phyloP scores from a whole-genome alignment of 2,888 invertebrate genomes.

The Apocheima hispidaria region DNA sequence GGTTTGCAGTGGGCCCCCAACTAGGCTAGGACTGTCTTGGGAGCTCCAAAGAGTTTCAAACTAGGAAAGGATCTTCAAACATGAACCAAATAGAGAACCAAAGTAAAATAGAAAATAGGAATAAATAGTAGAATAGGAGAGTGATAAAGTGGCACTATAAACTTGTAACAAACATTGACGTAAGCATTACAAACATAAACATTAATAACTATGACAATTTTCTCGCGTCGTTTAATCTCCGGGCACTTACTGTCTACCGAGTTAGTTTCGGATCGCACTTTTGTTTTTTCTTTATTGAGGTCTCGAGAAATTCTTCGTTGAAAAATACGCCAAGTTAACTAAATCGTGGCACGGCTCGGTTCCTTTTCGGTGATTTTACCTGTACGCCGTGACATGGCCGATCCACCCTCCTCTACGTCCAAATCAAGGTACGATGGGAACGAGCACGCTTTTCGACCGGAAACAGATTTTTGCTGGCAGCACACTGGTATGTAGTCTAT shows the following conservation, averaged over 20 bases:
- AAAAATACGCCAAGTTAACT: constrained; percentile 45
- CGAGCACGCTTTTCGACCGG: constrained; percentile 5
- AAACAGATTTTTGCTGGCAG: constrained; percentile 13
- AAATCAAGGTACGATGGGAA: constrained; percentile 35
- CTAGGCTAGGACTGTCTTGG: too few species aligned
- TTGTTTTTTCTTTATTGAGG: constrained; percentile 46
- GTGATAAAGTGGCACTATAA: not conserved
- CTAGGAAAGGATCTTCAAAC: too few species aligned
- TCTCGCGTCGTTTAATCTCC: constrained; percentile 3
- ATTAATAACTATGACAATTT: constrained; percentile 7
- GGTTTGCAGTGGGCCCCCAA: too few species aligned
- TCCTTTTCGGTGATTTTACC: constrained; percentile 45
- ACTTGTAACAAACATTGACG: not conserved
- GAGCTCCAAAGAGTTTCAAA: too few species aligned
- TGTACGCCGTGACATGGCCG: constrained; percentile 41
- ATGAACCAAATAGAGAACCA: too few species aligned
- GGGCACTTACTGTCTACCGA: constrained; percentile 14
- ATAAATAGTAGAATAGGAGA: too few species aligned
- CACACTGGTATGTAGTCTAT: not conserved
- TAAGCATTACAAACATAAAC: not conserved
- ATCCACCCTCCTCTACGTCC: constrained; percentile 40
- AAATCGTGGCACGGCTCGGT: constrained; percentile 47
- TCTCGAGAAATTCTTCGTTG: constrained; percentile 41
- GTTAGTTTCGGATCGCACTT: constrained; percentile 25
- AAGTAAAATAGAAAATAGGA: too few species aligned